These are phyloP conservation scores for Lepus oiostolus DNA, from an alignment of 2,797 vertebrate species.

Conservation along the genomic window DNA sequence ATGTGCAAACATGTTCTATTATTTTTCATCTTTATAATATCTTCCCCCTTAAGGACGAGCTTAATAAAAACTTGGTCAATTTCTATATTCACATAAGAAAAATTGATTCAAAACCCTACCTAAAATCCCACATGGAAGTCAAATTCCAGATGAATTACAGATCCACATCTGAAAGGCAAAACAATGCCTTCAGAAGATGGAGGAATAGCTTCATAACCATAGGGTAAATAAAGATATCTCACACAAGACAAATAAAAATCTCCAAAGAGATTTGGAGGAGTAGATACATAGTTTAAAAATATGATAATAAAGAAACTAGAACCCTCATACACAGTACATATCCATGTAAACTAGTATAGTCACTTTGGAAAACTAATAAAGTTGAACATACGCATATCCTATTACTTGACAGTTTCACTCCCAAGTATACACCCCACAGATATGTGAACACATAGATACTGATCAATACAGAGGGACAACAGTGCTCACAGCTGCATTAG, in stretches of 20 bases:
- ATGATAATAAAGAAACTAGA: neutral
- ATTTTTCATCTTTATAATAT: conserved; percentile 29
- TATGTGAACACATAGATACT: neutral
- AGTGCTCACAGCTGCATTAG: neutral
- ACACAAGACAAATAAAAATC: neutral
- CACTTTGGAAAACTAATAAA: neutral
- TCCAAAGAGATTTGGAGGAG: neutral
- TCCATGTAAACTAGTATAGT: neutral
- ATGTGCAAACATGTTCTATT: neutral
- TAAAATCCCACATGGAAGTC: neutral
- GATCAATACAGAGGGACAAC: neutral
- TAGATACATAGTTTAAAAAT: neutral
- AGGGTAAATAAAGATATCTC: neutral
- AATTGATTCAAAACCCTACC: neutral
- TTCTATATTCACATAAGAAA: neutral
- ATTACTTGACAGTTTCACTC: neutral
- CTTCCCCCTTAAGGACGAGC: neutral
- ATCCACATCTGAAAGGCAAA: neutral
- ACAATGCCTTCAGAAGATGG: neutral
- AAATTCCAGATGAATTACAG: conserved; percentile 22
- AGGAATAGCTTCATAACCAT: neutral
- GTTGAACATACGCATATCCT: neutral
- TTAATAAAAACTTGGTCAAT: neutral
- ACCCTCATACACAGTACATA: neutral
- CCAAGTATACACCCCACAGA: neutral